A percentile compares a stretch with the other conserved stretches of the same genome.
Evolutionary conservation across 2,888 invertebrate genomes (phyloP).

Genomic region (Polymixis flavicincta): DNA sequence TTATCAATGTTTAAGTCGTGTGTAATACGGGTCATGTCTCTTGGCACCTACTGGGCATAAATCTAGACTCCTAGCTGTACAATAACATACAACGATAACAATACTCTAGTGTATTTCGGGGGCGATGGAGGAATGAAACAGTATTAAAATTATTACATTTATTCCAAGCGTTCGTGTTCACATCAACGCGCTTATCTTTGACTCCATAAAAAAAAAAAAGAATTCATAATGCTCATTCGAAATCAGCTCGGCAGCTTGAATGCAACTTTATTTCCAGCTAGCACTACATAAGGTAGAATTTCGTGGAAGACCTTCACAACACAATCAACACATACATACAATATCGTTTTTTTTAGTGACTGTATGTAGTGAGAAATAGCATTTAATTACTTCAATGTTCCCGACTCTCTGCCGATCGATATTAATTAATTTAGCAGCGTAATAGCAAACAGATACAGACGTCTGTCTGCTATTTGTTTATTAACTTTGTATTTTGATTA

Average conservation of each 20-base stretch:
- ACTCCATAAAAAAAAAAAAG: no score
- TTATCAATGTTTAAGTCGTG: not conserved
- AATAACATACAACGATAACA: not conserved
- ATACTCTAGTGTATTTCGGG: not conserved
- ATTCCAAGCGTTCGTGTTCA: no score
- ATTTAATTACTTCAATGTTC: constrained; percentile 31
- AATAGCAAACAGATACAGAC: constrained; percentile 29
- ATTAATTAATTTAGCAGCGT: constrained; percentile 41
- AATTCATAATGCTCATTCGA: no score
- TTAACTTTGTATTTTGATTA: not conserved
- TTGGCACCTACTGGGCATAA: not conserved
- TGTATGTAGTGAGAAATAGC: not conserved
- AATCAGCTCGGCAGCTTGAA: no score
- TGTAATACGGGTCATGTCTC: not conserved
- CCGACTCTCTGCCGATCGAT: constrained; percentile 20
- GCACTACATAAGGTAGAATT: no score
- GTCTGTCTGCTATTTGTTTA: constrained; percentile 30
- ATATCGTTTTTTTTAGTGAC: not conserved
- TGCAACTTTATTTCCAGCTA: no score
- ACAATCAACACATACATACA: not conserved
- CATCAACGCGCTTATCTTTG: no score
- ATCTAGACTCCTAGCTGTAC: not conserved
- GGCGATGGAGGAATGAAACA: no score
- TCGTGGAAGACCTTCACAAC: no score
- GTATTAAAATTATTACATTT: no score